phyloP scores from a whole-genome alignment of 2,888 invertebrate genomes.

The Harmothoe impar region DNA sequence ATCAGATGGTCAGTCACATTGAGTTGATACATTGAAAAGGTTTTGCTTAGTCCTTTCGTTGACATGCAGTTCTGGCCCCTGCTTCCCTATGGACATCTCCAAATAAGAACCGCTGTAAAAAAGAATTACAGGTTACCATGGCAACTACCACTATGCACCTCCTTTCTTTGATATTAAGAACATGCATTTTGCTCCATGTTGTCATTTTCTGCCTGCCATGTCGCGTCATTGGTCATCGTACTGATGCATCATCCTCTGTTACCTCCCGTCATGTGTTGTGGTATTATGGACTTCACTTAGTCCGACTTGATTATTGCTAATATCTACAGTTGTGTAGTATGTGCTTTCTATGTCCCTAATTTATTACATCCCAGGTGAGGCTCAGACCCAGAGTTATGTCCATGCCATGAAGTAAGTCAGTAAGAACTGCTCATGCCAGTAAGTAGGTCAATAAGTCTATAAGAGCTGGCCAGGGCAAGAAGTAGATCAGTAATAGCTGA shows the following conservation, averaged over 20 bases:
- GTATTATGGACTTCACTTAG: conserved; percentile 10
- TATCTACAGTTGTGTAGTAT: neutral
- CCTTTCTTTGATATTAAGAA: neutral
- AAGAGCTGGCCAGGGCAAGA: too few relatives aligned
- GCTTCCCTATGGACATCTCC: neutral
- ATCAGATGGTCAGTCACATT: too few relatives aligned
- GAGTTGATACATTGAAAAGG: too few relatives aligned
- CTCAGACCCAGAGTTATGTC: too few relatives aligned
- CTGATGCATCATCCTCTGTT: neutral
- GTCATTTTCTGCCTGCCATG: neutral
- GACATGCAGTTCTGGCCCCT: neutral
- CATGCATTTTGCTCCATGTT: conserved; percentile 24
- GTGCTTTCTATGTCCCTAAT: neutral
- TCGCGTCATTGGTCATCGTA: neutral
- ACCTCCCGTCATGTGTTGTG: neutral
- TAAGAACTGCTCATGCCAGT: too few relatives aligned
- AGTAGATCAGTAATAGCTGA: too few relatives aligned
- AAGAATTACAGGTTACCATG: conserved; percentile 29
- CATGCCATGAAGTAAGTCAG: too few relatives aligned
- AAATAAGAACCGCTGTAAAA: too few relatives aligned
- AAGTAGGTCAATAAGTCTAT: too few relatives aligned
- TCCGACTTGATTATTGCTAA: conserved; percentile 32
- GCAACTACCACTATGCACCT: conserved; percentile 37
- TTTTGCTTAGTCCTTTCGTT: too few relatives aligned
- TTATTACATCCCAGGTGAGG: too few relatives aligned